Base-by-base conservation (phyloP, 2,113 vertebrate species). In the Haemorhous mexicanus region DNA sequence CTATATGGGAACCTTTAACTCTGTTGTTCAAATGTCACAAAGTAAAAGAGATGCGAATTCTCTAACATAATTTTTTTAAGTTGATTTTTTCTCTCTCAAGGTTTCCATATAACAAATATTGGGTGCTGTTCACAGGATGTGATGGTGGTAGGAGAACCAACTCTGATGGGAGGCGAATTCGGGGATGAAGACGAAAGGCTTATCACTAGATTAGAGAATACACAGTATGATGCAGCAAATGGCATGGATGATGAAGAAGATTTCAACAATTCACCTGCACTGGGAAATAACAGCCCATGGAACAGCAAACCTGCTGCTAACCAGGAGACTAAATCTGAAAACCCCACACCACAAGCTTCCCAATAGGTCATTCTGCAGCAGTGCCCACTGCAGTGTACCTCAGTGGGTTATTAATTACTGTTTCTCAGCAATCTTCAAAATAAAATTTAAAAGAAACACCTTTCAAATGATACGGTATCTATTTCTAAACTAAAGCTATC, bases 131-230 rank as follows among this genome's bases (percentile, higher is more conserved):
- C 97, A 97, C 98, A 99, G 99, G 99, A 99, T 95, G 99, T 99
- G 98, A 99, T 99, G 99, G 99, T 99, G 95, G 99, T 99, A 88
- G 99, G 99, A 95, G 99, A 99, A 97, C 99, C 99, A 93, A 99
- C 99, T 95, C 98, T 99, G 97, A 99, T 99, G 99, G 99, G 99
- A 80, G 99, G 99, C 85, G 99, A 99, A 97, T 99, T 99, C 80
- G 99, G 99, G 92, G 99, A 99, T 90, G 99, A 99, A 98, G 99
- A 99, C 16, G 99, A 99, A 98, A 99, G 99, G 95, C 99, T 99
- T 98, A 99, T 99, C 98, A 99, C 99, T 83, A 99, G 99, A 97
- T 98, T 99, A 98, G 99, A 99, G 98, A 99, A 99, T 97, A 99
- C 99, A 81, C 99, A 99, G 96, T 99, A 99, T 82, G 99, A 99